Base-by-base conservation (phyloP, 2,888 invertebrate species). In the Eristalis pertinax region DNA sequence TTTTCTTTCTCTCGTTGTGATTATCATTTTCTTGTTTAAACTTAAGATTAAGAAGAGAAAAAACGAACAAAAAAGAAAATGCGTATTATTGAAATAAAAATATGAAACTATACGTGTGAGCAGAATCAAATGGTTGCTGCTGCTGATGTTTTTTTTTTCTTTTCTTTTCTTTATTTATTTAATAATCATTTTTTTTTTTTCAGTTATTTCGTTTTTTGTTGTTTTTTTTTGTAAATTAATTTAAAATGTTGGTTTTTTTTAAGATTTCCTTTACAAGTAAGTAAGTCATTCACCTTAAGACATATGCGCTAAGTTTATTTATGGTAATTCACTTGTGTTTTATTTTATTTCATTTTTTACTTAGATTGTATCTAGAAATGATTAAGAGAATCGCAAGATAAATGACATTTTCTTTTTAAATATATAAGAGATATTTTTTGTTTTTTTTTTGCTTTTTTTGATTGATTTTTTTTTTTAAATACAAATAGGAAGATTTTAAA, bases 211-310 rank as follows among this genome's bases (percentile, higher is more conserved):
- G 43, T 50, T 56, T 74, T 73, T 60, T 41, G 26, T 43, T 35
- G n/a, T 63, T 56, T 65, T 11, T 64, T 32, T 63, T 63, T 32
- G 32, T 10, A 19, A 65, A 32, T 38, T 32, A 19, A 38, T 56
- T 29, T 38, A 38, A 38, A 29, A 69, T 22, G 56, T 82, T 83
- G 26, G 1, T 43, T 43, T 15, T 43, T 43, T 43, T 43, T 32
- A 32, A 38, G 19, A 19, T 50, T 50, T 50, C 8, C 50, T 50
- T 19, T 50, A 50, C 50, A 50, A 50, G n/a, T 50, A 50, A 50
- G 50, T 87, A 87, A 84, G 87, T 84, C 87, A 84, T 84, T 83
- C 83, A 84, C 84, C 84, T 87, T 84, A 84, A 84, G 75, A 80
- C 60, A 32, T 81, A 70, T 69, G 56, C 65, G 72, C 76, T 79